Conservation (phyloP, 2,888 invertebrate species). For the Podotricha telesiphe region DNA sequence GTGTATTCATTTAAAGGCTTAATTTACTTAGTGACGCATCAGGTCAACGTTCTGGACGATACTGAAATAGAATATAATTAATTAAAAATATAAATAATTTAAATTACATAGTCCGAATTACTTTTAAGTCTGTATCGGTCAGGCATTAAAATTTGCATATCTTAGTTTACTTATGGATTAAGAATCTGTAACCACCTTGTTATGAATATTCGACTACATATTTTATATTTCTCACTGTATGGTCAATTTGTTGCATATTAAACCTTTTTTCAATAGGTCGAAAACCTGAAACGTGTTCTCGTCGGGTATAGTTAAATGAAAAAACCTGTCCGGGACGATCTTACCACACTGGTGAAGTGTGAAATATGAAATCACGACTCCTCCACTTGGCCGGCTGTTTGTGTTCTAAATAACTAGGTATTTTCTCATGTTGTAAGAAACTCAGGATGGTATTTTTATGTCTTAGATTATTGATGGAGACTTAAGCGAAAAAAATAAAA, state of each 20-base stretch:
- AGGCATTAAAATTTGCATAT: constrained; percentile 72
- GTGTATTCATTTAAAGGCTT: constrained; percentile 38
- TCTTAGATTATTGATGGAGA: constrained; percentile 50
- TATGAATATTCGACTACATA: constrained; percentile 14
- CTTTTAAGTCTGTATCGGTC: constrained; percentile 62
- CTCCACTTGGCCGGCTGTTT: constrained; percentile 75
- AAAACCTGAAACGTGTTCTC: constrained; percentile 45
- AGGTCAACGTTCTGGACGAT: constrained; percentile 67
- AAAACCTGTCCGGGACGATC: constrained; percentile 72
- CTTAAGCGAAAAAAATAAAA: background rate
- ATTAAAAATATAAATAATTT: constrained; percentile 77
- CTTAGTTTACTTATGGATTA: constrained; percentile 68
- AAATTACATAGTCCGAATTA: constrained; percentile 68
- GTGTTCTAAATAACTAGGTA: constrained; percentile 73
- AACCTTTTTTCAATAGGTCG: constrained; percentile 49
- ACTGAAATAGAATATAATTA: constrained; percentile 76
- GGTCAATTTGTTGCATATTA: constrained; percentile 46
- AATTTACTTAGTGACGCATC: constrained; percentile 54
- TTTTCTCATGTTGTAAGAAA: constrained; percentile 74
- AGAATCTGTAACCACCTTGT: constrained; percentile 48
- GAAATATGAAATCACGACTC: constrained; percentile 84
- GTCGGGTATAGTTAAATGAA: constrained; percentile 61
- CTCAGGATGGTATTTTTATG: constrained; percentile 64
- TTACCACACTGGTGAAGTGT: constrained; percentile 78
- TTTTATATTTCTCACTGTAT: constrained; percentile 38